Conservation (phyloP, 2,113 vertebrate genomes). For the Anarhynchus alexandrinus region DNA sequence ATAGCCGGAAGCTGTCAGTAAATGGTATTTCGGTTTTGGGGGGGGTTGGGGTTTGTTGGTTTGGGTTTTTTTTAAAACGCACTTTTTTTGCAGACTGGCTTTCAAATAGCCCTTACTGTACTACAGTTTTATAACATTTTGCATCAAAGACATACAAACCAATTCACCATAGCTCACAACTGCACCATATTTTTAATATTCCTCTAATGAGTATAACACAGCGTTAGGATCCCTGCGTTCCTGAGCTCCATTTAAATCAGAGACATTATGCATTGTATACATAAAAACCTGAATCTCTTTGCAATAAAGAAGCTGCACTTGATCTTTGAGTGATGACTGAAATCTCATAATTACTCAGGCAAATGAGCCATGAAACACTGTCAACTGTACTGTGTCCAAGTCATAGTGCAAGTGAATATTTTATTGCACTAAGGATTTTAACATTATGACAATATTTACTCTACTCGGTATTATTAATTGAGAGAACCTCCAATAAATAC, state of each 20-base stretch:
- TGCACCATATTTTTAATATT: background rate
- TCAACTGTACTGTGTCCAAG: slow-evolving; percentile 13
- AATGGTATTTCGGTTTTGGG: background rate
- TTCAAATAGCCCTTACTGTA: background rate
- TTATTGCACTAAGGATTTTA: slow-evolving; percentile 18
- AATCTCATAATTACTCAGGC: slow-evolving; percentile 47
- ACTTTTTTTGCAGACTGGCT: background rate
- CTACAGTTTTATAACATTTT: background rate
- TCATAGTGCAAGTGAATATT: background rate
- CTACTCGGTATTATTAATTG: background rate
- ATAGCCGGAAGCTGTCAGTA: background rate
- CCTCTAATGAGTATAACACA: background rate
- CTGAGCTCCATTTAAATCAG: background rate
- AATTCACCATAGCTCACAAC: background rate
- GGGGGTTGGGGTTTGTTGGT: background rate
- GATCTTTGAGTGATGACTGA: slow-evolving; percentile 27
- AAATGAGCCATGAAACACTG: slow-evolving; percentile 49
- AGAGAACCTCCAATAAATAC: background rate
- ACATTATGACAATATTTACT: slow-evolving; percentile 7
- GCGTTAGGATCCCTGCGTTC: background rate
- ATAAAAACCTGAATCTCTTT: background rate
- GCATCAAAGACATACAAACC: background rate
- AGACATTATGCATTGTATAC: background rate
- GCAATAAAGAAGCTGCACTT: slow-evolving; percentile 15
- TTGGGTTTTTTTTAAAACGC: background rate